Conservation (phyloP, 2,797 vertebrate genomes). For the Furcifer pardalis region DNA sequence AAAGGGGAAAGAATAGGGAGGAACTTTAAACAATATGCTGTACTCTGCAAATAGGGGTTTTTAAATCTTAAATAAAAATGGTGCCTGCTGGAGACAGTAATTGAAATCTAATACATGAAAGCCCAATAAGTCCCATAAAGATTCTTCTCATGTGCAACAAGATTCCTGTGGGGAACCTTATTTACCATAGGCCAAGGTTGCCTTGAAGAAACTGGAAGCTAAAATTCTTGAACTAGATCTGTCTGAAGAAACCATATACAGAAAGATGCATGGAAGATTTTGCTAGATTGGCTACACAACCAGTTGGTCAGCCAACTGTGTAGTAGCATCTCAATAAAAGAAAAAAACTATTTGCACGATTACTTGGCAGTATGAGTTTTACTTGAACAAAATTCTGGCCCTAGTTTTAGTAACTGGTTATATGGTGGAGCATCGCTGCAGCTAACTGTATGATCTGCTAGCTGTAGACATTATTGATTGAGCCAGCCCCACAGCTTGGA, state of each 20-base stretch:
- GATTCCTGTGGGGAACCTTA: neutral
- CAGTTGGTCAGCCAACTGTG: too few species aligned
- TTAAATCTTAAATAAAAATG: neutral
- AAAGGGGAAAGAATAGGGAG: neutral
- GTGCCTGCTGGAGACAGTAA: neutral
- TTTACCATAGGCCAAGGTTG: neutral
- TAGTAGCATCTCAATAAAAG: too few species aligned
- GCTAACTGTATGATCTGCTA: neutral
- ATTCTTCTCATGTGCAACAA: neutral
- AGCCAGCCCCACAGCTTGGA: neutral
- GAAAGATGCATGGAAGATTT: too few species aligned
- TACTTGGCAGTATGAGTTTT: too few species aligned
- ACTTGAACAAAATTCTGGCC: too few species aligned
- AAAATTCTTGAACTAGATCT: neutral
- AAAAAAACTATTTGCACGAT: too few species aligned
- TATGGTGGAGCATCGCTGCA: neutral
- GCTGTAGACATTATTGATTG: neutral
- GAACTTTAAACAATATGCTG: neutral
- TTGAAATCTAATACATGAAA: slow-evolving; percentile 8
- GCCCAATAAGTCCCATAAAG: neutral
- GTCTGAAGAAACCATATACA: too few species aligned
- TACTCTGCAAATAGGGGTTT: neutral
- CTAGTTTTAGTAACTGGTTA: neutral
- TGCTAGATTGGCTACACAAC: too few species aligned
- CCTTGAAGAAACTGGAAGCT: neutral